These are phyloP conservation scores for Sycobia sp. DNA, from an alignment of 1,140 invertebrate species.

Conservation along the genomic window DNA sequence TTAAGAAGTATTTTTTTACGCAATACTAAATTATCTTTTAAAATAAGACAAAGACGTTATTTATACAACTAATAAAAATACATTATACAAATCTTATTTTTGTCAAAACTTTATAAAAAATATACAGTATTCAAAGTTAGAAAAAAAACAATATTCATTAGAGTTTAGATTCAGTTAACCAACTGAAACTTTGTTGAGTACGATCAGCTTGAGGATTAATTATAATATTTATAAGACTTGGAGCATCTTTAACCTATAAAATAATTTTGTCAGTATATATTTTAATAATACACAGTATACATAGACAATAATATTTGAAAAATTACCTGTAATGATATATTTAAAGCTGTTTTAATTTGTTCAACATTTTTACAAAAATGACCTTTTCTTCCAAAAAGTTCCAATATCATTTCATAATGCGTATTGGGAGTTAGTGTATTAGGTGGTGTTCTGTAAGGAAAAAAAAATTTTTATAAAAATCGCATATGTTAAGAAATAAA, in stretches of 20 bases:
- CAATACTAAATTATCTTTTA: no score
- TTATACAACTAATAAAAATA: background rate
- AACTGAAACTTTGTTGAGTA: constrained; percentile 88
- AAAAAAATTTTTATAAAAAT: constrained; percentile 30
- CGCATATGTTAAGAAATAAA: constrained; percentile 28
- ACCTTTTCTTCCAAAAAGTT: constrained; percentile 82
- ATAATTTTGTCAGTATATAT: constrained; percentile 24
- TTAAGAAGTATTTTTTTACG: constrained; percentile 18
- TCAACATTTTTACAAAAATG: constrained; percentile 77
- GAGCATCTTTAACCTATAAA: constrained; percentile 69
- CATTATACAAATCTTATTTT: constrained; percentile 6
- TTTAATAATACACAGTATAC: constrained; percentile 13
- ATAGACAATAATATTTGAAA: constrained; percentile 14
- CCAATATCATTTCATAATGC: constrained; percentile 89
- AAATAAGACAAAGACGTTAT: no score
- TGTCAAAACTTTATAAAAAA: constrained; percentile 5
- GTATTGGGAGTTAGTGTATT: constrained; percentile 76
- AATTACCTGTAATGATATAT: constrained; percentile 67
- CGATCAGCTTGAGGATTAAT: constrained; percentile 87
- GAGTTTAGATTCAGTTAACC: constrained; percentile 90
- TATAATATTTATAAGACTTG: constrained; percentile 88
- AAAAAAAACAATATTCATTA: constrained; percentile 54
- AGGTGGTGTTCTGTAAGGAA: constrained; percentile 77
- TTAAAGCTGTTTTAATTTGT: constrained; percentile 75
- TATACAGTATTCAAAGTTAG: background rate